phyloP scores from a whole-genome alignment of 2,113 vertebrate species.

The Lasiurus cinereus region DNA sequence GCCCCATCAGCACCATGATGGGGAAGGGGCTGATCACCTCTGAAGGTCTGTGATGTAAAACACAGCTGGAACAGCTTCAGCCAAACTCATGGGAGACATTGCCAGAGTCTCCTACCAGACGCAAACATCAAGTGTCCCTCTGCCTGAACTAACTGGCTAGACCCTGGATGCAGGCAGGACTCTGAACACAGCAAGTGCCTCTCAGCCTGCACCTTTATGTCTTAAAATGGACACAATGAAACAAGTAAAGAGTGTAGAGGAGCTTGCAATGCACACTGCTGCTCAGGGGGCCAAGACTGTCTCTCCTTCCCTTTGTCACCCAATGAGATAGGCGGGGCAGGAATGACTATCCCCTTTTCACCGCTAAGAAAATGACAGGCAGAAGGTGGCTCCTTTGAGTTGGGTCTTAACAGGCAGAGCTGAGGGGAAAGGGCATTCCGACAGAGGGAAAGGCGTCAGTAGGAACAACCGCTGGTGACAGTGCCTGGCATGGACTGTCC shows the following conservation, averaged over 20 bases:
- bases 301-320: not conserved
- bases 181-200: not conserved
- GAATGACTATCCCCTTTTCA: not conserved
- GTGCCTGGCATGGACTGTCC: fast-evolving
- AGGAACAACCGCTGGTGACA: fast-evolving
- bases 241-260: not conserved
- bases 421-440: not conserved
- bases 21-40: not conserved
- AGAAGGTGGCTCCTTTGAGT: not conserved
- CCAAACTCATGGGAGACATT: fast-evolving
- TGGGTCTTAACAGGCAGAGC: not conserved
- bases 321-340: not conserved
- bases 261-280: fast-evolving
- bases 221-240: not conserved
- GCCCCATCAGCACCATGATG: not conserved
- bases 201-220: not conserved
- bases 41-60: not conserved
- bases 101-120: not conserved
- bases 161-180: not conserved
- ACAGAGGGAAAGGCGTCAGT: not conserved
- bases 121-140: not conserved
- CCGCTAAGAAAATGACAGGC: not conserved
- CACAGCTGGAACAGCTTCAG: not conserved
- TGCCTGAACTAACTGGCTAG: not conserved
- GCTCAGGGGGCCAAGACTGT: not conserved